Conservation (phyloP, 2,797 vertebrate species). For the Yasuhikotakia modesta region DNA sequence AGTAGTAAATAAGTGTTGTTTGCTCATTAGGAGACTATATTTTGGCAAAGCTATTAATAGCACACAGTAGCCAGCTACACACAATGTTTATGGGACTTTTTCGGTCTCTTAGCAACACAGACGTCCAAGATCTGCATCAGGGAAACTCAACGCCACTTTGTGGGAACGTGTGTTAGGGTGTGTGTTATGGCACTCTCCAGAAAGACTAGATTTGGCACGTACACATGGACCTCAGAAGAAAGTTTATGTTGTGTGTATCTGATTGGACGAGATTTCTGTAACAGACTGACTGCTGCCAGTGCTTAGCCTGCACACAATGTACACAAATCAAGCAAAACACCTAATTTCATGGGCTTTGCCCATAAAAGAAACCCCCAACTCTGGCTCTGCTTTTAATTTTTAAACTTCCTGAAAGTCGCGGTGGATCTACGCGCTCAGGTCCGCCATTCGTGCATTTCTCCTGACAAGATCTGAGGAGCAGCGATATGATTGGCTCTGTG, state of each 20-base stretch:
- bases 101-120: constrained; percentile 51
- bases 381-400: constrained; percentile 41
- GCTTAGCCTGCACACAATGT: constrained; percentile 29
- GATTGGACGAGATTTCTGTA: constrained; percentile 48
- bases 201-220: constrained; percentile 52
- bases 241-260: constrained; percentile 40
- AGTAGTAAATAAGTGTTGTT: neutral
- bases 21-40: neutral
- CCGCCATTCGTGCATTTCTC: constrained; percentile 43
- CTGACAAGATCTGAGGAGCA: constrained; percentile 13
- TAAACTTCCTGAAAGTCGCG: constrained; percentile 8
- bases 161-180: constrained; percentile 45
- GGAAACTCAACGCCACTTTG: constrained; percentile 56
- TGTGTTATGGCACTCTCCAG: constrained; percentile 48
- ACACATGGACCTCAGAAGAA: constrained; percentile 38
- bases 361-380: no score
- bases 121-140: constrained; percentile 48
- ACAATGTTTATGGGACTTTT: constrained; percentile 51
- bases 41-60: constrained; percentile 46
- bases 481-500: constrained; percentile 36
- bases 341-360: constrained; percentile 24
- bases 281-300: constrained; percentile 47
- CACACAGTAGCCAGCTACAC: constrained; percentile 46
- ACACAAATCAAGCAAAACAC: constrained; percentile 34
- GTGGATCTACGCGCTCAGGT: constrained; percentile 11